Evolutionary conservation across 2,113 vertebrate species (phyloP).

Genomic region (Aphyosemion australe): DNA sequence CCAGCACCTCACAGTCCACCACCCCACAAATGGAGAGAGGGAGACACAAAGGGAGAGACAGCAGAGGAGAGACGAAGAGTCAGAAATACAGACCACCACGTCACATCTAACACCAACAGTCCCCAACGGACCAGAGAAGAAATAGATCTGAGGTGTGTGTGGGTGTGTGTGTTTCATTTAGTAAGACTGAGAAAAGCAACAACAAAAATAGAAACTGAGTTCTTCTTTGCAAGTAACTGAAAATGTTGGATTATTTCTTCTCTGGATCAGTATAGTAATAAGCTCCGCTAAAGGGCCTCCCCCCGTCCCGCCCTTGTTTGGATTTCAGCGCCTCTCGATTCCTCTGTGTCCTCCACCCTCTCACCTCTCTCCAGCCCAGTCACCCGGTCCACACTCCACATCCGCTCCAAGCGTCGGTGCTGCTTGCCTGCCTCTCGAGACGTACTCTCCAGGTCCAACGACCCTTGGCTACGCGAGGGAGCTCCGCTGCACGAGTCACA

Average conservation of each 20-base stretch:
- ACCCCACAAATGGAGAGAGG: slow-evolving; percentile 79
- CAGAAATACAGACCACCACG: slow-evolving; percentile 73
- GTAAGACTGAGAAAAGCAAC: not conserved
- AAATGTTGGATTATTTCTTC: slow-evolving; percentile 53
- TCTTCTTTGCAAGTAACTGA: not conserved
- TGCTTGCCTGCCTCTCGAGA: slow-evolving; percentile 83
- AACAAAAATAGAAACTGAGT: not conserved
- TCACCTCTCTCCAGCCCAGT: slow-evolving; percentile 86
- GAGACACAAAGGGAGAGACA: slow-evolving; percentile 73
- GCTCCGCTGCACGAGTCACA: slow-evolving; percentile 84
- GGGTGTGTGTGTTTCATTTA: not conserved
- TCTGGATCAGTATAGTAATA: slow-evolving; percentile 31
- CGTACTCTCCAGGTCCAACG: slow-evolving; percentile 87
- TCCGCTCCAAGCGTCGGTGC: slow-evolving; percentile 89
- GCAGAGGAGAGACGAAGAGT: slow-evolving; percentile 66
- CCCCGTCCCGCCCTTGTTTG: slow-evolving; percentile 22
- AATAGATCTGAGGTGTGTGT: slow-evolving; percentile 45
- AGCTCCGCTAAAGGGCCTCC: slow-evolving; percentile 20
- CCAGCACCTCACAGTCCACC: slow-evolving; percentile 69
- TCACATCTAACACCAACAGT: slow-evolving; percentile 73
- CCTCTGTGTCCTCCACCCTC: slow-evolving; percentile 70
- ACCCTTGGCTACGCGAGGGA: slow-evolving; percentile 84
- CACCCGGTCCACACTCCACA: slow-evolving; percentile 91
- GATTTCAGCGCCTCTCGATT: slow-evolving; percentile 64
- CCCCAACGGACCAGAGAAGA: slow-evolving; percentile 51